Evolutionary conservation across 2,113 vertebrate genomes (phyloP), one percentile per base, ranked within the genome.

Genomic region (Xiphophorus couchianus): DNA sequence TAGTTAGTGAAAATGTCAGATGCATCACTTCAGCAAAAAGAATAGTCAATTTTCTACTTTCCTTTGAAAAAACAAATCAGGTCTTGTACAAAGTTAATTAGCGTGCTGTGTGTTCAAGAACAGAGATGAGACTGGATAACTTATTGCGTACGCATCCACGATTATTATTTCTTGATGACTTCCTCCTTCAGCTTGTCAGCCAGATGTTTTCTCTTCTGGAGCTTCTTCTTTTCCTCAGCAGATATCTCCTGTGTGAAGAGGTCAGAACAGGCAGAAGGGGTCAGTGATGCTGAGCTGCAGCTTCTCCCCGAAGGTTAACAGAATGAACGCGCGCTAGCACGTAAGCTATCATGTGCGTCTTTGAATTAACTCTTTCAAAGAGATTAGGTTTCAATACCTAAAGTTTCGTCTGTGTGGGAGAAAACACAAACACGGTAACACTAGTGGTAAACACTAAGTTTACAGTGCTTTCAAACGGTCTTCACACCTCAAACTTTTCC

Each of bases 151-250:
- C 10, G 14, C 30, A 68, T 10, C n/a, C 17, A 11, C 63, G 11
- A 44, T 85, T 90, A 98, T 89, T 98, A 98, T 89, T 98, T 99
- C 82, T 96, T 97, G 85, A 99, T 97, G 11, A 99, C 98, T 94
- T 99, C 97, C 88, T 99, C 97, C 92, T 97, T 98, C 39, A 99
- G 95, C 82, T 98, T 99, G 84, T 98, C 97, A 17, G 98, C 98
- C 66, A 99, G 93, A 81, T 97, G 93, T 90, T 96, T 97, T 85
- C 97, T 96, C 91, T 97, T 99, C 94, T 97, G 93, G 27, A 98
- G 86, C 67, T 93, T 96, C 85, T 97, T 97, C 85, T 93, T 96
- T 90, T 99, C 96, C 78, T 98, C 98, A 15, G 95, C 95, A 61
- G 97, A 95, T 82, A 96, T 93, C 84, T 95, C 95, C 95, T 95